phyloP scores from a whole-genome alignment of 2,113 vertebrate species.

The Boleophthalmus pectinirostris region DNA sequence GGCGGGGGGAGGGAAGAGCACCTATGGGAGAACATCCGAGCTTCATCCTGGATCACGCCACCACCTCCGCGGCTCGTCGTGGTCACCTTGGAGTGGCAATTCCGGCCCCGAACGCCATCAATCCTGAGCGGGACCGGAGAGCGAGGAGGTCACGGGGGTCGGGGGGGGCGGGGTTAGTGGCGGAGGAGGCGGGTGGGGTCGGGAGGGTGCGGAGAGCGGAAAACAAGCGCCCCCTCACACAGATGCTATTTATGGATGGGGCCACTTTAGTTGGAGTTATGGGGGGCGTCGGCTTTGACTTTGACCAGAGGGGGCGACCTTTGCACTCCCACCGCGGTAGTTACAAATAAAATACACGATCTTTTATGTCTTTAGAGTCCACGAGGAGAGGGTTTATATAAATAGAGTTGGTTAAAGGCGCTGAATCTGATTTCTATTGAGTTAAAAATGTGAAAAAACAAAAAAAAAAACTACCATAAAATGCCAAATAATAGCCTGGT shows the following conservation, averaged over 20 bases:
- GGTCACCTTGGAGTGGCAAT: constrained; percentile 53
- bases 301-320: neutral
- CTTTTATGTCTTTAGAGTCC: neutral
- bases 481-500: too few relatives aligned
- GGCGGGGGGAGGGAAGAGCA: neutral
- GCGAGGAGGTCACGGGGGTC: constrained; percentile 15
- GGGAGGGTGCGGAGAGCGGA: constrained; percentile 4
- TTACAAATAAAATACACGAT: neutral
- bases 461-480: too few relatives aligned
- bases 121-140: neutral
- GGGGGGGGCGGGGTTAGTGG: too few relatives aligned
- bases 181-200: too few relatives aligned
- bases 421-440: too few relatives aligned
- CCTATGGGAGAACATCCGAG: constrained; percentile 22
- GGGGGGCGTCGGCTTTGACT: neutral
- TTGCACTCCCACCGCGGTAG: neutral
- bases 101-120: constrained; percentile 19
- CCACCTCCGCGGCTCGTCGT: constrained; percentile 23
- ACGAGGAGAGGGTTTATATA: neutral
- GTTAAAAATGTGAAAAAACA: too few relatives aligned
- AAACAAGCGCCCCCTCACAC: neutral
- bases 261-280: neutral
- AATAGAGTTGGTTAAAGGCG: too few relatives aligned
- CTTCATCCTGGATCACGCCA: constrained; percentile 27
- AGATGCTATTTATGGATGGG: neutral